Percentiles rank a stretch among this genome's conserved stretches.
Evolutionary conservation across 2,113 vertebrate genomes (phyloP).

Genomic region (Pogonocichla stellata): DNA sequence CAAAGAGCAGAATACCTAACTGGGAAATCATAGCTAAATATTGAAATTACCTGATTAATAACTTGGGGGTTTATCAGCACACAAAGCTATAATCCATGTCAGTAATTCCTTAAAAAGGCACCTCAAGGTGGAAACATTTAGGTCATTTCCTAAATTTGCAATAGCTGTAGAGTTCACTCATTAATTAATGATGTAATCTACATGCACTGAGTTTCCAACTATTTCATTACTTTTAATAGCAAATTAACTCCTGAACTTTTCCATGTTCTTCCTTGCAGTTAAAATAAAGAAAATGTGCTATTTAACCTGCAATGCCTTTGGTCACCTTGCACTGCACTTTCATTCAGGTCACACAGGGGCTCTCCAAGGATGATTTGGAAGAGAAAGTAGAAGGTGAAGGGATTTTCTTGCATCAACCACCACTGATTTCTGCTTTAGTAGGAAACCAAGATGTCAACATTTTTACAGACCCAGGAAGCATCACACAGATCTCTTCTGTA

Average conservation of each 20-base stretch:
- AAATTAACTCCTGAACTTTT: background rate
- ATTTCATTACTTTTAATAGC: background rate
- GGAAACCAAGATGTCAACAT: background rate
- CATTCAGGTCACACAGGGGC: background rate
- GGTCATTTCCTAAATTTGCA: background rate
- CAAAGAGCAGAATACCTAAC: background rate
- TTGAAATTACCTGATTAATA: background rate
- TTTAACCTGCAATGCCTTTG: background rate
- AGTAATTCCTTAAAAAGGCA: background rate
- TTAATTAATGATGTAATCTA: background rate
- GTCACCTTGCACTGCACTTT: background rate
- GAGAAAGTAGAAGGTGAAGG: background rate
- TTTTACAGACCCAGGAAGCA: background rate
- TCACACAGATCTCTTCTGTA: background rate
- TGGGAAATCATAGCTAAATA: background rate
- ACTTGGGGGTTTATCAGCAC: background rate
- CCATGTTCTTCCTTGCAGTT: background rate
- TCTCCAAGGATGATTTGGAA: background rate
- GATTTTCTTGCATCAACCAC: background rate
- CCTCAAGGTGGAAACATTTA: background rate
- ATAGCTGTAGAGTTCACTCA: background rate
- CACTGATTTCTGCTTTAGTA: background rate
- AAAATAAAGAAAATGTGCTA: background rate
- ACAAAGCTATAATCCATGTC: background rate
- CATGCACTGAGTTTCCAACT: accelerated